Percentiles rank a stretch among this genome's conserved stretches.
These are phyloP conservation scores for Hyperopisus bebe DNA, from an alignment of 2,113 vertebrate species.

Conservation along the genomic window DNA sequence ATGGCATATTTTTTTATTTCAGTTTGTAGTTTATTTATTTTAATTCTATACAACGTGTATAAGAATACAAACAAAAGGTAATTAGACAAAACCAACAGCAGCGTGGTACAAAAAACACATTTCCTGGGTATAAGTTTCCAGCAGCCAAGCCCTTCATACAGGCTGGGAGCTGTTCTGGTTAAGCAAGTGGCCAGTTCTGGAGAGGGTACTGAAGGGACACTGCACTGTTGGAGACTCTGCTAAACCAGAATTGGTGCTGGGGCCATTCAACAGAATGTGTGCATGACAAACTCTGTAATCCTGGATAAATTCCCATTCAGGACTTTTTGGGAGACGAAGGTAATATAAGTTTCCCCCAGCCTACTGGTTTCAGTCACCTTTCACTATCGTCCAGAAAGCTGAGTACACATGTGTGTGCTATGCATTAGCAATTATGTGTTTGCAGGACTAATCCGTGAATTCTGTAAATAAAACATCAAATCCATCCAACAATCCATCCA, in stretches of 20 bases:
- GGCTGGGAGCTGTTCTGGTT: background rate
- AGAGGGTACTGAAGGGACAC: background rate
- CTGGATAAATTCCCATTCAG: constrained; percentile 1
- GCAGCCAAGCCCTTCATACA: background rate
- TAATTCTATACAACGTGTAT: background rate
- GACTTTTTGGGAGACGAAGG: background rate
- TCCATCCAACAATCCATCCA: background rate
- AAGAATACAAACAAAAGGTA: background rate
- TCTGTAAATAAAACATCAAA: background rate
- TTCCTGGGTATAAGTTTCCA: background rate
- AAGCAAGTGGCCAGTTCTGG: background rate
- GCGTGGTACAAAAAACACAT: background rate
- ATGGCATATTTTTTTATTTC: background rate
- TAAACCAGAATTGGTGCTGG: background rate
- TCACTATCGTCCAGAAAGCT: background rate
- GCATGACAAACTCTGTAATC: background rate
- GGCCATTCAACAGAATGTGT: background rate
- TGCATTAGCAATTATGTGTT: background rate
- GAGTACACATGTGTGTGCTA: background rate
- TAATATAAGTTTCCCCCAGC: background rate
- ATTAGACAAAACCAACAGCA: background rate
- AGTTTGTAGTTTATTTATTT: background rate
- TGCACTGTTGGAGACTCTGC: background rate
- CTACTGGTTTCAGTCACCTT: background rate
- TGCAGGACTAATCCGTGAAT: background rate